Base-by-base conservation (phyloP, 2,888 invertebrate species). In the Candidula unifasciata region DNA sequence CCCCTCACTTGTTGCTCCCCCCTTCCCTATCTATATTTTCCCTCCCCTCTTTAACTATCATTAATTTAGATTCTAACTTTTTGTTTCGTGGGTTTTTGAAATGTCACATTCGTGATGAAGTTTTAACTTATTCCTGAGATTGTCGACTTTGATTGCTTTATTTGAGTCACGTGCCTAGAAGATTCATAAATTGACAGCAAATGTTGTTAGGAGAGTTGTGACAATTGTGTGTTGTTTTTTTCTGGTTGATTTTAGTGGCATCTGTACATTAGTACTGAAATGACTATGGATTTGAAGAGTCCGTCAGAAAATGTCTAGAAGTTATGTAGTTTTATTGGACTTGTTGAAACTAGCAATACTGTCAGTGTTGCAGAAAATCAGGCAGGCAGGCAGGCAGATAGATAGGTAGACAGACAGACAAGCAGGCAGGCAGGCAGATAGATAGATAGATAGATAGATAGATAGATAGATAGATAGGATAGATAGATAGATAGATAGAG, bases 401-500 rank as follows among this genome's bases (percentile, higher is more conserved):
- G 10, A 33, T 33, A 33, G 2, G 16, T 33, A 33, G 30, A 33
- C 33, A 33, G 71, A 24, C n/a, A 8, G 73, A 16, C 8, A 24
- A 44, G 44, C 24, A 52, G 73, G 44, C 13, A 52, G 73, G n/a
- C n/a, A 52, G 73, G 13, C n/a, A 52, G 73, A 44, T n/a, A 52
- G 73, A 44, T 18, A n/a, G 71, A 37, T 37, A 44, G 71, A 71
- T 37, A 44, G 71, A 71, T 71, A 44, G 35, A 37, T 71, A 44
- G 71, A 71, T 37, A 44, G 71, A 71, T 37, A 44, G 71, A 71
- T 44, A 37, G 71, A 37, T 71, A 71, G 35, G 37, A 37, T n/a
- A 71, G 71, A 71, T n/a, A 71, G 44, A 71, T n/a, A 71, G 71
- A 71, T 44, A 71, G 71, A 71, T 44, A 37, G 71, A 71, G 35